phyloP scores from a whole-genome alignment of 1,140 invertebrate genomes.

The Camponotus pennsylvanicus region DNA sequence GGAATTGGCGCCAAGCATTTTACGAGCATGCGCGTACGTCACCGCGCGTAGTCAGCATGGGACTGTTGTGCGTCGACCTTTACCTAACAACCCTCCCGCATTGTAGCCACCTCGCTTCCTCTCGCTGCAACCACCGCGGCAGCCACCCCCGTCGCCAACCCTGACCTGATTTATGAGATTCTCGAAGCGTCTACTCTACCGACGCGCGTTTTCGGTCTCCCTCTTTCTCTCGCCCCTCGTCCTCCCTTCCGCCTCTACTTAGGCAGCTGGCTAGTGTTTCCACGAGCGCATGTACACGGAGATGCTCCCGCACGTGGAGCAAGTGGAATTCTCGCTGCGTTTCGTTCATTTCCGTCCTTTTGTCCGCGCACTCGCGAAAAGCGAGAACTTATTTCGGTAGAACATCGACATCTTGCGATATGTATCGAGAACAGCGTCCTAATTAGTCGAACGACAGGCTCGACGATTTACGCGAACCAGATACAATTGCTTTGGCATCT shows the following conservation, averaged over 20 bases:
- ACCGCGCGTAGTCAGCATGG: constrained; percentile 71
- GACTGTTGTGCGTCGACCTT: constrained; percentile 85
- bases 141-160: constrained; percentile 83
- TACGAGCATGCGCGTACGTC: constrained; percentile 70
- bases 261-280: constrained; percentile 85
- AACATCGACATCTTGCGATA: constrained; percentile 26
- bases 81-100: constrained; percentile 80
- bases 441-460: constrained; percentile 42
- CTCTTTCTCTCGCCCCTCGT: constrained; percentile 46
- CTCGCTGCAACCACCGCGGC: constrained; percentile 73
- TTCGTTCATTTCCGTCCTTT: constrained; percentile 57
- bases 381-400: constrained; percentile 35
- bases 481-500: constrained; percentile 28
- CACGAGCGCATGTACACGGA: constrained; percentile 62
- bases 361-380: constrained; percentile 29
- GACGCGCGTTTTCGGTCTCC: constrained; percentile 77
- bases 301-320: constrained; percentile 33
- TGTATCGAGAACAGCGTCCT: constrained; percentile 42
- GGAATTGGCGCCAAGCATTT: constrained; percentile 77
- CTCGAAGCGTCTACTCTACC: constrained; percentile 83
- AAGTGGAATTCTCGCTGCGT: constrained; percentile 52
- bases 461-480: constrained; percentile 35
- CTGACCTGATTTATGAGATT: constrained; percentile 87
- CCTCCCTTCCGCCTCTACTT: constrained; percentile 23
- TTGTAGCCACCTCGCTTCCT: constrained; percentile 70